These are phyloP conservation scores for Sebastes cheni DNA, from an alignment of 2,797 vertebrate genomes.

Conservation along the genomic window DNA sequence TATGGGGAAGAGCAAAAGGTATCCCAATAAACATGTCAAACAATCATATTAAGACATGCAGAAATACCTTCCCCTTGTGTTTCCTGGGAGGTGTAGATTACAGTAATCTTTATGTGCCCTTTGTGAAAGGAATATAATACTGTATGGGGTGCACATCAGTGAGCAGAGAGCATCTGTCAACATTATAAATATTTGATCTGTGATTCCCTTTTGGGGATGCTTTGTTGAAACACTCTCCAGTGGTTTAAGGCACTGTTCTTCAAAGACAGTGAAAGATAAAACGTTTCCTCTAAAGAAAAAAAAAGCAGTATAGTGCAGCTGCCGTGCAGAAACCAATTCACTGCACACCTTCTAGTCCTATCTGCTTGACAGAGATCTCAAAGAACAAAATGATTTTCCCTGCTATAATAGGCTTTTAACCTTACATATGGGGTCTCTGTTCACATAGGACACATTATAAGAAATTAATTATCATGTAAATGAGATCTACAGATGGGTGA, in stretches of 20 bases:
- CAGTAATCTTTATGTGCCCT: constrained; percentile 8
- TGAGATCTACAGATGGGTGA: not conserved
- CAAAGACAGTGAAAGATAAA: constrained; percentile 52
- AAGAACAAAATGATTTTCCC: not conserved
- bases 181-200: constrained; percentile 70
- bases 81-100: constrained; percentile 24
- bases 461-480: not conserved
- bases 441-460: not conserved
- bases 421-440: not conserved
- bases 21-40: not conserved
- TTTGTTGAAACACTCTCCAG: constrained; percentile 57
- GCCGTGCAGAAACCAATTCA: constrained; percentile 12
- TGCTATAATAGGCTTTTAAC: not conserved
- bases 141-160: constrained; percentile 16
- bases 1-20: not conserved
- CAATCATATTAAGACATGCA: not conserved
- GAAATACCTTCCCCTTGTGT: not conserved
- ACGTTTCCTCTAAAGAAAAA: constrained; percentile 21
- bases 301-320: not conserved
- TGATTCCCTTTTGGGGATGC: constrained; percentile 52
- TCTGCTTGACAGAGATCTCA: constrained; percentile 1
- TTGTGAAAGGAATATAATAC: constrained; percentile 40
- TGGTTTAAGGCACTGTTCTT: constrained; percentile 55
- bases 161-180: constrained; percentile 55
- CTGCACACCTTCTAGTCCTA: constrained; percentile 12